These are phyloP conservation scores for Fratercula arctica DNA, from an alignment of 2,797 vertebrate genomes.

Conservation along the genomic window DNA sequence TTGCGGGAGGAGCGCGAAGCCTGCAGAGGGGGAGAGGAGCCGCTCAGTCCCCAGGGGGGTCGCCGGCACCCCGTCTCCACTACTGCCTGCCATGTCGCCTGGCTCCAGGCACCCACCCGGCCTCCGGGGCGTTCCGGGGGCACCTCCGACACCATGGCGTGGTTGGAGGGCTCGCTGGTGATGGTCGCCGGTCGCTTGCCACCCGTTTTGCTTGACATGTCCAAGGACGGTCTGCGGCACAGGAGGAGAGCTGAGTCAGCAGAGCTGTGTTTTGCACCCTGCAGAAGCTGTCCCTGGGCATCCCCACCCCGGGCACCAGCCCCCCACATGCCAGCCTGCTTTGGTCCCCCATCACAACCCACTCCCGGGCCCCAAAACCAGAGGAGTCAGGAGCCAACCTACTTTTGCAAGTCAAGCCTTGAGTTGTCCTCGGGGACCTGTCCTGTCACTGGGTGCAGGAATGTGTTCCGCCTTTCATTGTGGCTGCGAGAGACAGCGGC, in stretches of 20 bases:
- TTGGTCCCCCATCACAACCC: not conserved
- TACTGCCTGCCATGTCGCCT: accelerated
- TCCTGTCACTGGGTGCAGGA: slow-evolving; percentile 85
- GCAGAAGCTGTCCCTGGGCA: accelerated
- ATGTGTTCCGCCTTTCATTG: slow-evolving; percentile 88
- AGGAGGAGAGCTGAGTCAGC: not conserved
- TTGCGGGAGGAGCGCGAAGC: slow-evolving; percentile 83
- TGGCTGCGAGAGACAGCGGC: slow-evolving; percentile 76
- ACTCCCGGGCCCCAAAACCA: accelerated
- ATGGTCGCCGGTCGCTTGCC: slow-evolving; percentile 73
- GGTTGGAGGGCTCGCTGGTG: slow-evolving; percentile 79
- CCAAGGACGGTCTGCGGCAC: slow-evolving; percentile 75
- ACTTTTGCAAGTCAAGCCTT: slow-evolving; percentile 80
- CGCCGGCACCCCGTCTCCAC: accelerated
- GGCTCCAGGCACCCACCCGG: slow-evolving; percentile 76
- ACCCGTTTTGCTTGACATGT: slow-evolving; percentile 88
- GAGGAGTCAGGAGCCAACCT: slow-evolving; percentile 19
- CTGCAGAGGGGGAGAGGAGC: slow-evolving; percentile 59
- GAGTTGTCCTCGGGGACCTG: slow-evolving; percentile 80
- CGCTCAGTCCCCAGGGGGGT: not conserved
- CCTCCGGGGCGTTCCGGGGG: slow-evolving; percentile 80
- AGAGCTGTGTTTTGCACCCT: accelerated
- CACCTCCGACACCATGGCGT: slow-evolving; percentile 86
- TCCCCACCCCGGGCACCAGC: accelerated
- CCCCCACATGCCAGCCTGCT: accelerated